Conservation (phyloP, 2,113 vertebrate species). For the Gambusia affinis region DNA sequence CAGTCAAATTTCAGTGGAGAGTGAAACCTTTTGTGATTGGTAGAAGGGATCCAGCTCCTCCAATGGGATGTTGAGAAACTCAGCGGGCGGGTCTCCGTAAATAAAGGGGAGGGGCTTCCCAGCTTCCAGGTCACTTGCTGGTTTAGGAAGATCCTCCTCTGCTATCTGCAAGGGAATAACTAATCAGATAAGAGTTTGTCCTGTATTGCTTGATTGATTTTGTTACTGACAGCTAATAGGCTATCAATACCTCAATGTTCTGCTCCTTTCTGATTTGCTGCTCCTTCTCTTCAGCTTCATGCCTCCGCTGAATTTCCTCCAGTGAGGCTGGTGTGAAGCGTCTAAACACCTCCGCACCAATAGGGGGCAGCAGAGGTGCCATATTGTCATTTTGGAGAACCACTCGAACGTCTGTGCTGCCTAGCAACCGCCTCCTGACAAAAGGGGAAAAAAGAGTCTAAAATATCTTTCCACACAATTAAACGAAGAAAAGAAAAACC, state of each 20-base stretch:
- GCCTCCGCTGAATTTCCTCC: slow-evolving; percentile 38
- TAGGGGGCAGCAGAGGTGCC: slow-evolving; percentile 60
- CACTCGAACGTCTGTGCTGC: not conserved
- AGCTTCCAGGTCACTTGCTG: slow-evolving; percentile 63
- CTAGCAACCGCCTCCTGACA: slow-evolving; percentile 8
- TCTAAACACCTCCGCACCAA: slow-evolving; percentile 60
- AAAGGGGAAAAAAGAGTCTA: not conserved
- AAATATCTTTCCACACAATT: not conserved
- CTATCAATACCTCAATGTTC: slow-evolving; percentile 50
- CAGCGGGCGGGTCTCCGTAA: slow-evolving; percentile 62
- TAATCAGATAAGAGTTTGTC: not conserved
- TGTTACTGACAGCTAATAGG: not conserved
- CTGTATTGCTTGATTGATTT: not conserved
- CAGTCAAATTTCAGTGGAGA: not conserved
- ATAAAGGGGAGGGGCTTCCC: slow-evolving; percentile 73
- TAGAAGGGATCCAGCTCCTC: slow-evolving; percentile 75
- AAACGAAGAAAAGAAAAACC: not conserved
- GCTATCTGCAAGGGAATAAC: slow-evolving; percentile 44
- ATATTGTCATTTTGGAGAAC: slow-evolving; percentile 48
- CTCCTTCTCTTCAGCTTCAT: slow-evolving; percentile 42
- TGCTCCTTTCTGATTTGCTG: slow-evolving; percentile 42
- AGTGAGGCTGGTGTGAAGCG: slow-evolving; percentile 51
- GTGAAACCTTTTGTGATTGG: slow-evolving; percentile 64
- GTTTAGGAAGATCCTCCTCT: slow-evolving; percentile 58
- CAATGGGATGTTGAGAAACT: slow-evolving; percentile 62